Percentiles rank a stretch among this genome's conserved stretches.
These are phyloP conservation scores for Drosophila kanekoi DNA, from an alignment of 2,888 invertebrate species.

Conservation along the genomic window DNA sequence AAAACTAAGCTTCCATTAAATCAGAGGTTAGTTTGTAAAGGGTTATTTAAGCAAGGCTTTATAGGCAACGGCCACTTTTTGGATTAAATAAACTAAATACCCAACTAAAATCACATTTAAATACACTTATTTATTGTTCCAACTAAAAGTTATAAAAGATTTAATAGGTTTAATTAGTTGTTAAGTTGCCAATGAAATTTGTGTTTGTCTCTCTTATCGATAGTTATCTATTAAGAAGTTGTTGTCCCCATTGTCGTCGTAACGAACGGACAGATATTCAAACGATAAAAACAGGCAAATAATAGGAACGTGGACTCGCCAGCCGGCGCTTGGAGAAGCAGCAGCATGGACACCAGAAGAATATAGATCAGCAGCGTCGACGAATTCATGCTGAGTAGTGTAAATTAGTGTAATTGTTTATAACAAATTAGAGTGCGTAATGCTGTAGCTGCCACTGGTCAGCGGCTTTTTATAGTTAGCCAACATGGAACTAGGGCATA, in stretches of 20 bases:
- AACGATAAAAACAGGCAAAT: constrained; percentile 45
- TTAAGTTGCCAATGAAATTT: too few species aligned
- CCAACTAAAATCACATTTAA: too few species aligned
- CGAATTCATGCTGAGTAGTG: constrained; percentile 42
- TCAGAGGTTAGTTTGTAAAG: too few species aligned
- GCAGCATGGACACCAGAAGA: constrained; percentile 38
- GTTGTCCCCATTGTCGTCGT: constrained; percentile 20
- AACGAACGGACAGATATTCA: constrained; percentile 50
- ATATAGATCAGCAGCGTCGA: constrained; percentile 19
- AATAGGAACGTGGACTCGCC: constrained; percentile 50
- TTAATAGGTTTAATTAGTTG: background rate
- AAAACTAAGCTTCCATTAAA: too few species aligned
- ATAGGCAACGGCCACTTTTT: too few species aligned
- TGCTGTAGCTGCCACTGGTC: constrained; percentile 14
- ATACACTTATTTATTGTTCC: too few species aligned
- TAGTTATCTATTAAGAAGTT: background rate
- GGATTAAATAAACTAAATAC: too few species aligned
- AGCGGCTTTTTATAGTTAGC: constrained; percentile 30
- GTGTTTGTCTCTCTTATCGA: too few species aligned
- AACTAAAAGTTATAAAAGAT: background rate
- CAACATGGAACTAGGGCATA: too few species aligned
- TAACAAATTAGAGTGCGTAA: background rate
- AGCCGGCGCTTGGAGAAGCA: constrained; percentile 29
- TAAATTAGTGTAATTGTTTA: background rate
- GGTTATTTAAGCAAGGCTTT: too few species aligned